phyloP scores from a whole-genome alignment of 37 sponge, comb jelly and placozoan genomes.

The Eunapius fragilis region DNA sequence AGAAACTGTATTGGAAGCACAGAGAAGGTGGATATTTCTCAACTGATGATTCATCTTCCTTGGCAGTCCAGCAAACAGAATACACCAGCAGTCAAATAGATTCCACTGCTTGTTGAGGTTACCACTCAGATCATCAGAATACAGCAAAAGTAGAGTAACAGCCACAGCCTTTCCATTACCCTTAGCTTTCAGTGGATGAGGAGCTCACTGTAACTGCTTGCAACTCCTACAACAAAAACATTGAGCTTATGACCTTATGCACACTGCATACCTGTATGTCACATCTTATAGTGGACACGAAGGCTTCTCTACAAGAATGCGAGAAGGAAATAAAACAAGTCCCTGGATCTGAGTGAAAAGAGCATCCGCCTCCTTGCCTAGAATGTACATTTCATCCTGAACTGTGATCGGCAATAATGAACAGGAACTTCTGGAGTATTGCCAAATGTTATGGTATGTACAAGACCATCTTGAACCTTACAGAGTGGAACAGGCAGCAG shows the following conservation, averaged over 20 bases:
- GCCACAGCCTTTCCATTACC: slow-evolving; percentile 1
- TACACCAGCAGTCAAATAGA: slow-evolving; percentile 53
- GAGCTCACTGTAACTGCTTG: not conserved
- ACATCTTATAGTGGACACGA: not conserved
- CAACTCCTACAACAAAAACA: not conserved
- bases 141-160: slow-evolving; percentile 35
- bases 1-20: slow-evolving; percentile 34
- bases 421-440: no score
- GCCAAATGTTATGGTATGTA: no score
- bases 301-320: not conserved
- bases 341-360: no score
- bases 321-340: not conserved
- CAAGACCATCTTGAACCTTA: no score
- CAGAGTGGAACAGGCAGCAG: no score
- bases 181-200: not conserved
- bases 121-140: slow-evolving; percentile 63
- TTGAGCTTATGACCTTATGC: not conserved
- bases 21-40: slow-evolving; percentile 37
- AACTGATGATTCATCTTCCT: slow-evolving; percentile 14
- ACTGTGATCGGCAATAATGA: no score
- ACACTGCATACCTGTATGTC: not conserved
- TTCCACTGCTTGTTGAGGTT: slow-evolving; percentile 60
- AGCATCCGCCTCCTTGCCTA: no score
- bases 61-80: slow-evolving; percentile 47
- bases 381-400: no score